Conservation (phyloP, 30 jellyfish, hydroid and myxozoan species). For the Turritopsis dohrnii region DNA sequence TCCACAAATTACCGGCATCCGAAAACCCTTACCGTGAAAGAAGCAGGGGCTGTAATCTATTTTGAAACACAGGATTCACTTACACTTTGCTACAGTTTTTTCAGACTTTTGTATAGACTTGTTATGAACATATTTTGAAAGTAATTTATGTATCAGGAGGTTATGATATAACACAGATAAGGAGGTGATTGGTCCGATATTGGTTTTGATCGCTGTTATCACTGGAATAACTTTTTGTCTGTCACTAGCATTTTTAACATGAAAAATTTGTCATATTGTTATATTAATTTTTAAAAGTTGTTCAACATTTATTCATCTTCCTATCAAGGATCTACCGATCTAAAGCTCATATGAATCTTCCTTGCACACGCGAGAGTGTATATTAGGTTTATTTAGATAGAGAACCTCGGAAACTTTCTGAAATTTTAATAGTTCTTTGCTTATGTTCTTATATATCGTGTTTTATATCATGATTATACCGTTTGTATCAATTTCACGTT, state of each 20-base stretch:
- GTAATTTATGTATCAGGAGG: background rate
- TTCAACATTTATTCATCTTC: background rate
- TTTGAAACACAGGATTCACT: slow-evolving; percentile 17
- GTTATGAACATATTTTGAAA: background rate
- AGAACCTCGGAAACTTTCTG: background rate
- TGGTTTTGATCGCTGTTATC: background rate
- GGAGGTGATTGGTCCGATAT: background rate
- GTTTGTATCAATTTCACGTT: too few relatives aligned
- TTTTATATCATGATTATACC: background rate
- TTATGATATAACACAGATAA: background rate
- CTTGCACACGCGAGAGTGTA: background rate
- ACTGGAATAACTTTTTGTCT: background rate
- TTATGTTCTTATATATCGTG: background rate
- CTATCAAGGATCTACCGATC: background rate
- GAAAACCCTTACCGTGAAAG: slow-evolving; percentile 80
- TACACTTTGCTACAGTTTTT: background rate
- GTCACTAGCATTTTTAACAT: background rate
- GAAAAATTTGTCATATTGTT: background rate
- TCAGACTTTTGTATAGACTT: background rate
- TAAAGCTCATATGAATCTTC: too few relatives aligned
- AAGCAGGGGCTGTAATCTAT: slow-evolving; percentile 45
- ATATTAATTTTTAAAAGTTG: too few relatives aligned
- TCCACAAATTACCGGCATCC: slow-evolving; percentile 70
- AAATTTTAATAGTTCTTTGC: too few relatives aligned
- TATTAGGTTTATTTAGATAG: background rate